Percentiles rank a stretch among this genome's conserved stretches.
phyloP scores from a whole-genome alignment of 2,113 vertebrate genomes.

The Xiphophorus maculatus region DNA sequence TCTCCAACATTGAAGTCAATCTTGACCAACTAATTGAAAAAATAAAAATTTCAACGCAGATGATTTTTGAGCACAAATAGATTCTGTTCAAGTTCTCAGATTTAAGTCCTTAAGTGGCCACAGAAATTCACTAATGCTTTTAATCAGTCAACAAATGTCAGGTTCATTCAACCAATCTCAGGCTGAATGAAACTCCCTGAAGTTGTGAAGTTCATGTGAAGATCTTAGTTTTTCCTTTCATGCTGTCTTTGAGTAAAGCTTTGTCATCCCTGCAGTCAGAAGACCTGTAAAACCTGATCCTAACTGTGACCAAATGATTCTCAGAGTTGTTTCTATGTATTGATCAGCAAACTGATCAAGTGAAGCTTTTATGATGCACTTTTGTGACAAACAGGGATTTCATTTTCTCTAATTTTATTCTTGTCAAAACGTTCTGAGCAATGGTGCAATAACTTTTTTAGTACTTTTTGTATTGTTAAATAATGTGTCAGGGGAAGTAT shows the following conservation, averaged over 20 bases:
- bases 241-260: neutral
- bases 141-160: neutral
- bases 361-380: constrained; percentile 84
- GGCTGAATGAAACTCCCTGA: too few species aligned
- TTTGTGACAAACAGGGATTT: constrained; percentile 74
- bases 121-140: neutral
- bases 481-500: constrained; percentile 61
- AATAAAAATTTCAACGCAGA: too few species aligned
- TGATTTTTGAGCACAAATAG: too few species aligned
- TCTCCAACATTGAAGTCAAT: too few species aligned
- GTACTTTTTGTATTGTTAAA: constrained; percentile 76
- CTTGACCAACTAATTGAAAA: too few species aligned
- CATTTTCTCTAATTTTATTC: constrained; percentile 63
- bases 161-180: neutral
- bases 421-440: constrained; percentile 79
- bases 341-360: constrained; percentile 33
- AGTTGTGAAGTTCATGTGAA: too few species aligned
- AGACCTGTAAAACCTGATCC: neutral
- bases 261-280: neutral
- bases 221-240: too few species aligned
- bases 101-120: too few species aligned
- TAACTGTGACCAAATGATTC: neutral
- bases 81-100: too few species aligned
- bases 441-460: constrained; percentile 82
- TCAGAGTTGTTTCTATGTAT: too few species aligned